Base-by-base conservation (phyloP, 2,888 invertebrate species). In the Lithophane semibrunnea region DNA sequence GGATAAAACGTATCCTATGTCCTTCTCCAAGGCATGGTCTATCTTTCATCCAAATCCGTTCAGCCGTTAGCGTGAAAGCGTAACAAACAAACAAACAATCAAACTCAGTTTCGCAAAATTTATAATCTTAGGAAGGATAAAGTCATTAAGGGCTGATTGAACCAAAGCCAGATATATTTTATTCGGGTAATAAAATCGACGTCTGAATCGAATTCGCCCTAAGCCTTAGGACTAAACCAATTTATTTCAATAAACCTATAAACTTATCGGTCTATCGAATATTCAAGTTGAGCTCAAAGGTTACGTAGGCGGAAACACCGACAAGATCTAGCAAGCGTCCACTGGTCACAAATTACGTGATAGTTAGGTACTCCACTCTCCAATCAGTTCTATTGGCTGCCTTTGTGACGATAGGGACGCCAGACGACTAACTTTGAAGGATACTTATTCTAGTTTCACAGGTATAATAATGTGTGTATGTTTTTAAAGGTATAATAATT, bases 311-410 rank as follows among this genome's bases (percentile, higher is more conserved):
- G 68, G 70, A 69, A 68, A 69, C 67, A 21, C 47, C 42, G 68
- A 66, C 72, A 65, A 74, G 82, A 71, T 77, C 68, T 58, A 54
- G 60, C 74, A 77, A 80, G 84, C 79, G 72, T 75, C 75, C 71
- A n/a, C 76, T 75, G 75, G 75, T 78, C 72, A 79, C 86, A 84
- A 84, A 86, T 86, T 80, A 78, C 72, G 73, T 76, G 75, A 84
- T 80, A 87, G 82, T 84, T 77, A n/a, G n/a, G n/a, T n/a, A 79
- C 86, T 84, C 71, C 76, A 69, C 77, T 80, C 78, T 81, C 75
- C 88, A 87, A 87, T 87, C 84, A 83, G 68, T 77, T 73, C 75
- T 82, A 84, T 80, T 79, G 86, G 67, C 76, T 64, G 80, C 82
- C 81, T 87, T 86, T 87, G 84, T 83, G 79, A 73, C n/a, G 21